These are phyloP conservation scores for Metopolophium dirhodum DNA, from an alignment of 1,140 invertebrate genomes.

Conservation along the genomic window DNA sequence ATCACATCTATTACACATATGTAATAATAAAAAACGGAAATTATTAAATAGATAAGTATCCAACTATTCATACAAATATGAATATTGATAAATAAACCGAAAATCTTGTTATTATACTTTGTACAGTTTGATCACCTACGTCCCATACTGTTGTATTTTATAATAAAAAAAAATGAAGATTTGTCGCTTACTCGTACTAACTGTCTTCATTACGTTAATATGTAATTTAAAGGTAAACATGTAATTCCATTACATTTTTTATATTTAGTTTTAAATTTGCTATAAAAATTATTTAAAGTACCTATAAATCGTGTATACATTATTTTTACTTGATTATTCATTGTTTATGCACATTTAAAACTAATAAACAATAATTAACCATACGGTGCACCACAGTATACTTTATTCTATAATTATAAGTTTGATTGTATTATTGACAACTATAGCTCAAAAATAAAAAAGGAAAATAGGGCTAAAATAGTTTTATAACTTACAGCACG, in stretches of 20 bases:
- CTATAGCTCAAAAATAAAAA: background rate
- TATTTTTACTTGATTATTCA: background rate
- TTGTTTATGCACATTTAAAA: too few species aligned
- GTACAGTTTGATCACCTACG: background rate
- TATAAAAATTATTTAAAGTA: background rate
- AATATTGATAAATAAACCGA: background rate
- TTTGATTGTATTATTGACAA: background rate
- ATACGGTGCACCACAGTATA: background rate
- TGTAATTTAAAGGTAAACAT: conserved; percentile 18
- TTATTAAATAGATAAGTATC: conserved; percentile 18
- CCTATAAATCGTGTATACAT: background rate
- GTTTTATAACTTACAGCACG: background rate
- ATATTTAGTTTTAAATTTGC: background rate
- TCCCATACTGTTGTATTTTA: background rate
- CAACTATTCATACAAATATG: background rate
- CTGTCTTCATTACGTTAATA: background rate
- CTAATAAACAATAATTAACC: background rate
- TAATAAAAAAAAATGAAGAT: background rate
- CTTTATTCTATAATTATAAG: background rate
- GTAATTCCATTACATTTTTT: background rate
- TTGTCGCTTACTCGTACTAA: background rate
- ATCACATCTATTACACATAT: background rate
- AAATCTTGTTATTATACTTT: background rate
- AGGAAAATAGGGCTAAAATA: background rate
- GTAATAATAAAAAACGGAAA: background rate